These are phyloP conservation scores for Marisa cornuarietis DNA, from an alignment of 1,140 invertebrate species.

Conservation along the genomic window DNA sequence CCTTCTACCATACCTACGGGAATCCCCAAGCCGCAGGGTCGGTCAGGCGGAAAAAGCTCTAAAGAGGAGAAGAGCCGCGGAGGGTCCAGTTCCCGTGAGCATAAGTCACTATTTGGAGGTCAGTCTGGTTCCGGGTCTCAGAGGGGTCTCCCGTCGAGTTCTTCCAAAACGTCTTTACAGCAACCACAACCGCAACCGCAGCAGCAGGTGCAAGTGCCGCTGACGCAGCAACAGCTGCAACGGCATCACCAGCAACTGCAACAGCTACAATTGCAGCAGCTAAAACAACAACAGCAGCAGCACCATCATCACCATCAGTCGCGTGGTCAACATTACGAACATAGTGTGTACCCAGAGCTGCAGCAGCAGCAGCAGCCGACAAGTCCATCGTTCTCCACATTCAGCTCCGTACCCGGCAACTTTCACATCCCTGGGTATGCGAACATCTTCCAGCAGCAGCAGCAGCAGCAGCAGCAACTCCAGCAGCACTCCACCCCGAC, in stretches of 20 bases:
- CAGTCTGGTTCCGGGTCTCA: constrained; percentile 25
- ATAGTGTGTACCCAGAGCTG: neutral
- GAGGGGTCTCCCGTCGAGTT: constrained; percentile 23
- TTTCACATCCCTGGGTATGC: constrained; percentile 9
- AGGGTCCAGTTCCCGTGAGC: constrained; percentile 22
- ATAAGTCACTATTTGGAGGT: constrained; percentile 28
- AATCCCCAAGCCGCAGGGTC: constrained; percentile 46
- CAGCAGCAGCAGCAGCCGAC: constrained; percentile 17
- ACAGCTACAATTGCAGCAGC: constrained; percentile 21
- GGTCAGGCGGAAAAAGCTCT: constrained; percentile 36
- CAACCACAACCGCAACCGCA: constrained; percentile 37
- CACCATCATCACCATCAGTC: constrained; percentile 25
- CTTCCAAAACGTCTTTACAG: constrained; percentile 17
- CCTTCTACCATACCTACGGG: constrained; percentile 45
- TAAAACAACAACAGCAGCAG: constrained; percentile 24
- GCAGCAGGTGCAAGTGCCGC: constrained; percentile 33
- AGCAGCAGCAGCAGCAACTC: constrained; percentile 15
- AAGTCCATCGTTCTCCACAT: constrained; percentile 7
- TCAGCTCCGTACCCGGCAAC: neutral
- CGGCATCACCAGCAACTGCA: constrained; percentile 41
- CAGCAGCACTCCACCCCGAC: constrained; percentile 31
- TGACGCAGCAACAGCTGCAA: constrained; percentile 36
- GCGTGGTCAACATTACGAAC: constrained; percentile 6
- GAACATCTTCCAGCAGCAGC: constrained; percentile 22
- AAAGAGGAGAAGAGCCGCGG: constrained; percentile 46